Evolutionary conservation across 2,888 invertebrate genomes (phyloP), one percentile per base, ranked within the genome.

Genomic region (Xylophagus ater): DNA sequence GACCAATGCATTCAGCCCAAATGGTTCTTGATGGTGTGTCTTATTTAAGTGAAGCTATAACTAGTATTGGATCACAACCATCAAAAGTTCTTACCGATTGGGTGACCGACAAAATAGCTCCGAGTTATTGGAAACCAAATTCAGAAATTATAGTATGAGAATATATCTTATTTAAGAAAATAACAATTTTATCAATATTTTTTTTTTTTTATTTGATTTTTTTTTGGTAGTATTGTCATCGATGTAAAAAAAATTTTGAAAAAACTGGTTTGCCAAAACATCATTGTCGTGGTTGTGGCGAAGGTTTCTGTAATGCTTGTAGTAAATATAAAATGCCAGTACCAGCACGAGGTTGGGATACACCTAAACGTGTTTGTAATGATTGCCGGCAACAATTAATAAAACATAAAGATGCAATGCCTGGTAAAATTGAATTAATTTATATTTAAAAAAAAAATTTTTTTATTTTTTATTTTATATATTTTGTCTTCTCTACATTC

Each of bases 61-160:
- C 70, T 14, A 78, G 68, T 50, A 75, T 80, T 14, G 73, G 80
- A 10, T 70, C 79, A 4, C 78, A 77, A 48, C 83, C 83, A n/a
- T 75, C 79, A 3, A 78, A 75, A 55, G 70, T 70, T 3, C 52
- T 85, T 2, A 70, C 73, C 2, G 59, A 55, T 44, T 82, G 81
- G 78, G 71, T 83, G n/a, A 76, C 83, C 2, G 84, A 85, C 59
- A 75, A 78, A 57, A 56, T 61, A 18, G 81, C 81, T 10, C 87
- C 87, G 1, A 71, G 73, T 24, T 86, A 86, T 60, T 87, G 86
- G 87, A 72, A 74, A 40, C 79, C 82, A 7, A 85, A 86, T 58
- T 66, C 76, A 47, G 76, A 82, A 56, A 83, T 85, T 44, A 73
- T 67, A 53, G 81, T 80, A 59, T 59, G 65, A 24, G n/a, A 30